phyloP scores from a whole-genome alignment of 2,888 invertebrate genomes.

The Drosophila mimetica region DNA sequence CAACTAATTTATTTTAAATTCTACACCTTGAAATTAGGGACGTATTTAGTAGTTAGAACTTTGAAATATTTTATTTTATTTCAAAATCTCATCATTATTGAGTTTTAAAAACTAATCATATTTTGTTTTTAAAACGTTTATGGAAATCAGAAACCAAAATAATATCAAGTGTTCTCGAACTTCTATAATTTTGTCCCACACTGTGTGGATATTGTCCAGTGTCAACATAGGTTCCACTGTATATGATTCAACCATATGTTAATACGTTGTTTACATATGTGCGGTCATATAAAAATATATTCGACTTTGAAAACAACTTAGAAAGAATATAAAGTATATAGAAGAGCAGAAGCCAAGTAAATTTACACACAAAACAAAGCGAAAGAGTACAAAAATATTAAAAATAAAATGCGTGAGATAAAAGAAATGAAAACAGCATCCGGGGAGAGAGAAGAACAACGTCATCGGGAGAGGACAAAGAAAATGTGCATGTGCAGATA shows the following conservation, averaged over 20 bases:
- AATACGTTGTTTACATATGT: background rate
- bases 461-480: slow-evolving; percentile 30
- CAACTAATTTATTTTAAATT: too few relatives aligned
- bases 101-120: too few relatives aligned
- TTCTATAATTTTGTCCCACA: background rate
- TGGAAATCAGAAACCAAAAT: too few relatives aligned
- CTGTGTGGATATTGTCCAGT: background rate
- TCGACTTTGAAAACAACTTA: slow-evolving; percentile 16
- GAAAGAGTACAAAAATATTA: slow-evolving; percentile 8
- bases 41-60: too few relatives aligned
- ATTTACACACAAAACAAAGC: slow-evolving; percentile 5
- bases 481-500: slow-evolving; percentile 30
- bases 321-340: slow-evolving; percentile 6
- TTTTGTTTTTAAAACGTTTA: too few relatives aligned
- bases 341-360: background rate
- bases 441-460: slow-evolving; percentile 17
- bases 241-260: slow-evolving; percentile 5
- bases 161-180: background rate
- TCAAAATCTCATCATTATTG: too few relatives aligned
- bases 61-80: too few relatives aligned
- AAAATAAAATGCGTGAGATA: slow-evolving; percentile 40
- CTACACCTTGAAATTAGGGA: too few relatives aligned
- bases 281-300: background rate
- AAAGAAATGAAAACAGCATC: slow-evolving; percentile 32
- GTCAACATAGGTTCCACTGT: background rate